Percentiles rank a stretch among this genome's conserved stretches.
Evolutionary conservation across 2,797 vertebrate genomes (phyloP).

Genomic region (Lagorchestes hirsutus): DNA sequence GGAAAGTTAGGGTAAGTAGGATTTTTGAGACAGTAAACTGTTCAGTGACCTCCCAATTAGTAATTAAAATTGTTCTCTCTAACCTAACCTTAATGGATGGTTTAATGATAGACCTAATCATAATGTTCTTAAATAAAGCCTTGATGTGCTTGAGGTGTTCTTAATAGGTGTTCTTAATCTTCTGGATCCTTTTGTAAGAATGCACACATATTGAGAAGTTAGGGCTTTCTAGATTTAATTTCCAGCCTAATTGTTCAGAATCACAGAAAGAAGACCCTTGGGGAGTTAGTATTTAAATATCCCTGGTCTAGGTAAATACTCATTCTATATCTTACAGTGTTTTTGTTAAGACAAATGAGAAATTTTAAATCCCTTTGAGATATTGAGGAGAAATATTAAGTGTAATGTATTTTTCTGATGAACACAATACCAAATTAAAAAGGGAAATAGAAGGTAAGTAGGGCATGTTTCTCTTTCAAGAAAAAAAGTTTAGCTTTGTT

Average conservation of each 20-base stretch:
- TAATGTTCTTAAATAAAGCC: slow-evolving; percentile 25
- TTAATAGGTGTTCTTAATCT: slow-evolving; percentile 4
- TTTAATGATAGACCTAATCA: slow-evolving; percentile 4
- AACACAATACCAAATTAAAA: slow-evolving; percentile 28
- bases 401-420: slow-evolving; percentile 24
- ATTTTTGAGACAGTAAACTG: not conserved
- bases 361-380: slow-evolving; percentile 37
- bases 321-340: not conserved
- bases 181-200: slow-evolving; percentile 10
- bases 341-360: not conserved
- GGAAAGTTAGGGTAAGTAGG: not conserved
- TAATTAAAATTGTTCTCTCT: not conserved
- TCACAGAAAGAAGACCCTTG: not conserved
- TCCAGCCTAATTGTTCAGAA: slow-evolving; percentile 15
- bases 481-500: not conserved
- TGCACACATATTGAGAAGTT: not conserved
- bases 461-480: not conserved
- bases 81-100: not conserved
- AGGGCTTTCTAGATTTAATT: not conserved
- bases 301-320: slow-evolving; percentile 24
- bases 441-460: slow-evolving; percentile 21
- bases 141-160: slow-evolving; percentile 2
- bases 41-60: not conserved
- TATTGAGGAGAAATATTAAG: slow-evolving; percentile 27
- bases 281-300: slow-evolving; percentile 21